Conservation (phyloP, 2,888 invertebrate genomes). For the Zhengitettix transpicula region DNA sequence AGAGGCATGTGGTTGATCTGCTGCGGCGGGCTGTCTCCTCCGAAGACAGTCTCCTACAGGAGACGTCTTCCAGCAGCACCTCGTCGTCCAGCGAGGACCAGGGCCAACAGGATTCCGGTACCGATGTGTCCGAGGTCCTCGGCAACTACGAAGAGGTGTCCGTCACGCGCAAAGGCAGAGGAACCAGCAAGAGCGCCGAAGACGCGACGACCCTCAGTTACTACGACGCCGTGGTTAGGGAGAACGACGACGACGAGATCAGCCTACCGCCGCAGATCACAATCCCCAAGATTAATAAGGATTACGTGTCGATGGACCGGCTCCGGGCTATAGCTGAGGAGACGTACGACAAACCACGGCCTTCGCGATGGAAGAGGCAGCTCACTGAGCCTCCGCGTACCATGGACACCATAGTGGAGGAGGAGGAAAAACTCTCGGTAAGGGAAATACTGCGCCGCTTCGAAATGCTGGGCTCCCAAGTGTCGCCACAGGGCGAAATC, state of each 20-base stretch:
- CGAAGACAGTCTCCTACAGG: not conserved
- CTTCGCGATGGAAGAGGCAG: slow-evolving; percentile 1
- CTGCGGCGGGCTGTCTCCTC: not conserved
- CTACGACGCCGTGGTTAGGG: slow-evolving; percentile 8
- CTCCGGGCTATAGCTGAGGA: not conserved
- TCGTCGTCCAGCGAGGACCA: not conserved
- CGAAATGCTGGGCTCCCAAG: slow-evolving; percentile 40
- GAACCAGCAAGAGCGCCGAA: not conserved
- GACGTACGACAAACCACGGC: not conserved
- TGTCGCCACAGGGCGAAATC: slow-evolving; percentile 15
- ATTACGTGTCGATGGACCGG: not conserved
- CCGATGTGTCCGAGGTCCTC: not conserved
- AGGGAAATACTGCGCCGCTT: slow-evolving; percentile 68
- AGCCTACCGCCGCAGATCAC: not conserved
- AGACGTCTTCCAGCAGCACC: not conserved
- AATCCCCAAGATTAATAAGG: not conserved
- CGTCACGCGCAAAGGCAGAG: not conserved
- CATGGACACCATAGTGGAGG: slow-evolving; percentile 72
- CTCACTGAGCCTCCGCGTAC: not conserved
- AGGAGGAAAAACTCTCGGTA: slow-evolving; percentile 59
- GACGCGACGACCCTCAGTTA: slow-evolving; percentile 6
- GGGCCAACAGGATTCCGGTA: not conserved
- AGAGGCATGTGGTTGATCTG: not conserved
- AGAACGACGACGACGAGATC: not conserved
- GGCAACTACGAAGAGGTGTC: not conserved